phyloP scores from a whole-genome alignment of 2,797 vertebrate genomes.

The Pseudotriccus pelzelni region DNA sequence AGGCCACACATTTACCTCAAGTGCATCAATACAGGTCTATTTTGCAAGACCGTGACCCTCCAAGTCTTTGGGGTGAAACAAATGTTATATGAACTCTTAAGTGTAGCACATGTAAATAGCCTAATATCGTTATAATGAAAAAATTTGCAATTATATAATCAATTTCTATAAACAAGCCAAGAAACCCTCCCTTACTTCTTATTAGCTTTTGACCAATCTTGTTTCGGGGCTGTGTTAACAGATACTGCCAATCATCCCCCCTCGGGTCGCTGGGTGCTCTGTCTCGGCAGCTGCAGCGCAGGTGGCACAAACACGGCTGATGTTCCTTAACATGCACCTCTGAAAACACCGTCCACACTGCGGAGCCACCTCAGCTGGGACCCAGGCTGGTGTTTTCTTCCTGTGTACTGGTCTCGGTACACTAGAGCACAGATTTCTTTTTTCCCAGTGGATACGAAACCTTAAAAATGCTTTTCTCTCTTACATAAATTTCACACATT shows the following conservation, averaged over 20 bases:
- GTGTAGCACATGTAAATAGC: background rate
- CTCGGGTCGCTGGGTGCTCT: accelerated
- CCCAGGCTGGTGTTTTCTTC: accelerated
- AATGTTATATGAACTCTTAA: too few relatives aligned
- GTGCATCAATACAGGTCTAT: background rate
- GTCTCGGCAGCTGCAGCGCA: accelerated
- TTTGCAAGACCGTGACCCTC: background rate
- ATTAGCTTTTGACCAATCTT: background rate
- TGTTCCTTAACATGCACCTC: accelerated
- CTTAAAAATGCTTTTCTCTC: background rate
- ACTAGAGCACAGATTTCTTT: accelerated
- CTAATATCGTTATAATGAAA: background rate
- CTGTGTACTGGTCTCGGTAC: accelerated
- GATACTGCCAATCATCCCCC: accelerated
- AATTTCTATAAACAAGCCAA: background rate
- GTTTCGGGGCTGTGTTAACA: accelerated
- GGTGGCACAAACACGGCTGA: accelerated
- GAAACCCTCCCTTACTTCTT: background rate
- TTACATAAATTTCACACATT: accelerated
- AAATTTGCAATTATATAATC: background rate
- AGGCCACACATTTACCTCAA: accelerated
- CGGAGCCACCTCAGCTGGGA: background rate
- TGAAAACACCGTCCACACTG: accelerated
- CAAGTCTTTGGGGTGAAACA: accelerated
- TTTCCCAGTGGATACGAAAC: background rate